These are phyloP conservation scores for Rhorus exstirpatorius DNA, from an alignment of 2,888 invertebrate genomes.

Conservation along the genomic window DNA sequence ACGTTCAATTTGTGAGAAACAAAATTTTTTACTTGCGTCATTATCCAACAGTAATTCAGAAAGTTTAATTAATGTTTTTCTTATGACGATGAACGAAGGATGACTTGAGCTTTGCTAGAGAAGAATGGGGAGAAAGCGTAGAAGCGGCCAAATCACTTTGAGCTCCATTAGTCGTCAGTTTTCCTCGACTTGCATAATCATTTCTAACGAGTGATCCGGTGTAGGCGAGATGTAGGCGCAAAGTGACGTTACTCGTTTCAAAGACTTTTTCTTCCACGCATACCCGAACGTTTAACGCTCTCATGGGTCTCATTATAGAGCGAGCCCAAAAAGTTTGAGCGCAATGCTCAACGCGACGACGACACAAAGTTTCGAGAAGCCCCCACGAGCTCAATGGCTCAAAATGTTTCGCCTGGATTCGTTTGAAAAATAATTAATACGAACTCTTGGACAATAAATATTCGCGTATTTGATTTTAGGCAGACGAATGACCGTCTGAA, in stretches of 20 bases:
- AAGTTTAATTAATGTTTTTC: conserved; percentile 6
- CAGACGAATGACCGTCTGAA: neutral
- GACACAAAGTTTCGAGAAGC: neutral
- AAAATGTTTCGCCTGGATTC: conserved; percentile 1
- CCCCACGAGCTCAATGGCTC: neutral
- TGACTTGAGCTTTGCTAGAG: neutral
- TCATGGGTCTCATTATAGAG: conserved; percentile 3
- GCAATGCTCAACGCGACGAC: neutral
- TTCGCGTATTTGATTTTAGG: too few relatives aligned
- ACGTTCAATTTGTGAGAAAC: too few relatives aligned
- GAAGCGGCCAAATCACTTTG: conserved; percentile 14
- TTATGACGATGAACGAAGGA: neutral
- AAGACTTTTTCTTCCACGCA: conserved; percentile 15
- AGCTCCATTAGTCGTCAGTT: conserved; percentile 33
- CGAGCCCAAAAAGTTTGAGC: conserved; percentile 1
- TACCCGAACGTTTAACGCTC: conserved; percentile 2
- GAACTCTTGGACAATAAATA: neutral
- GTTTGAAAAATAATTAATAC: neutral
- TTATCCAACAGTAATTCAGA: neutral
- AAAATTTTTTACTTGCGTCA: neutral
- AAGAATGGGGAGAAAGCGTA: neutral
- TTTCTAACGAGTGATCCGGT: conserved; percentile 38
- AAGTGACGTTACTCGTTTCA: conserved; percentile 10
- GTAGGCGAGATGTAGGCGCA: conserved; percentile 25
- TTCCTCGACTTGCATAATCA: conserved; percentile 36